Conservation (phyloP, 2,113 vertebrate genomes). For the Galbula dea region DNA sequence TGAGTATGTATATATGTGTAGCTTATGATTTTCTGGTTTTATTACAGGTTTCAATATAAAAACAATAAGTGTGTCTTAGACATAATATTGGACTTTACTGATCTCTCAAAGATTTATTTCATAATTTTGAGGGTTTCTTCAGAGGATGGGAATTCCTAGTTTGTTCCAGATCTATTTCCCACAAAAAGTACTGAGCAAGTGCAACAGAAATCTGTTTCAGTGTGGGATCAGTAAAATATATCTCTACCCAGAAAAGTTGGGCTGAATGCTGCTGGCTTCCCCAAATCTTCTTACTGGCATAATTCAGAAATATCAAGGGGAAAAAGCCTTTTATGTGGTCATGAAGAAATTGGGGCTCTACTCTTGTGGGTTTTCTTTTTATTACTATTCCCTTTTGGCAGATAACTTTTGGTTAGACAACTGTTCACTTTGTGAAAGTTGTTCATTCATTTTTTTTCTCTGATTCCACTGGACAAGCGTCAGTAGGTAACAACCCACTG, state of each 20-base stretch:
- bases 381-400: background rate
- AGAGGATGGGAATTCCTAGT: background rate
- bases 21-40: background rate
- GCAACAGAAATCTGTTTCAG: background rate
- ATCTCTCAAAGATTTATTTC: background rate
- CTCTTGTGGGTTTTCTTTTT: background rate
- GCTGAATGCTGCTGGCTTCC: background rate
- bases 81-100: background rate
- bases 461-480: background rate
- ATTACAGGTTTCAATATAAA: background rate
- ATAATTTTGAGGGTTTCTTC: background rate
- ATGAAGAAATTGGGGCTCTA: background rate
- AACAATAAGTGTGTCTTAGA: background rate
- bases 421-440: background rate
- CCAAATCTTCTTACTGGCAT: background rate
- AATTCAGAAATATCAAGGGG: background rate
- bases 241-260: background rate
- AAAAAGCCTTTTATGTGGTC: background rate
- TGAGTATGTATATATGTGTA: background rate
- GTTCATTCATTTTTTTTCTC: conserved; percentile 21
- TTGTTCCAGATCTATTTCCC: background rate
- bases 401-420: background rate
- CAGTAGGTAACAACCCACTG: conserved; percentile 42
- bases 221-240: background rate
- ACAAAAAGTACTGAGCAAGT: background rate